A percentile compares a stretch with the other conserved stretches of the same genome.
phyloP scores from a whole-genome alignment of 2,797 vertebrate genomes.

The Pogoniulus pusillus region DNA sequence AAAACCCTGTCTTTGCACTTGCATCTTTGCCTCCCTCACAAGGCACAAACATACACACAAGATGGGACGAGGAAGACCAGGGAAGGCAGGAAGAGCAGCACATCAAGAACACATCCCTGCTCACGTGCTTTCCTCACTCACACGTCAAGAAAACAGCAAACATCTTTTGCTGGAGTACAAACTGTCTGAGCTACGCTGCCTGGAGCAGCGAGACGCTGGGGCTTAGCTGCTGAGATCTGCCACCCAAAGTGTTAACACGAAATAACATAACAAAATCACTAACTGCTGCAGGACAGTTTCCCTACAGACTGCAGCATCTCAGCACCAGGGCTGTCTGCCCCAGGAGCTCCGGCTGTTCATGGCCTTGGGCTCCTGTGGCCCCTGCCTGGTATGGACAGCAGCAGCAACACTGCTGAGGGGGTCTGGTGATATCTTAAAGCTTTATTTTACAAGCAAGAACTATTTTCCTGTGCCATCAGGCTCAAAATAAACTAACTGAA shows the following conservation, averaged over 20 bases:
- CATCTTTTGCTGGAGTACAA: not conserved
- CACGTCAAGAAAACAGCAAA: not conserved
- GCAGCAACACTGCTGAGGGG: not conserved
- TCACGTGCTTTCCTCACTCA: not conserved
- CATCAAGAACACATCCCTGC: not conserved
- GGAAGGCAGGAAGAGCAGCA: constrained; percentile 15
- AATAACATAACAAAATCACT: not conserved
- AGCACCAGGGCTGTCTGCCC: not conserved
- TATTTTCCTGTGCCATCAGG: not conserved
- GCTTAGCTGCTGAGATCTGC: not conserved
- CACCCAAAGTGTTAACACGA: not conserved
- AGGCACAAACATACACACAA: not conserved
- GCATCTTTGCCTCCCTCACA: constrained; percentile 14
- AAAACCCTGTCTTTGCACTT: constrained; percentile 25
- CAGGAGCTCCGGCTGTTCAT: not conserved
- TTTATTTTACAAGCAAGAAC: not conserved
- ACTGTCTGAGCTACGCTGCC: not conserved
- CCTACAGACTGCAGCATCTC: not conserved
- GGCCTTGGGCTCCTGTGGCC: not conserved
- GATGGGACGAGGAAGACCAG: not conserved
- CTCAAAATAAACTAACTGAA: not conserved
- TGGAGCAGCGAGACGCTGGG: not conserved
- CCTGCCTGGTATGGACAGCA: not conserved
- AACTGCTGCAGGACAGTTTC: not conserved
- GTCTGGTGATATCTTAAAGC: not conserved